A percentile compares a stretch with the other conserved stretches of the same genome.
These are phyloP conservation scores for Flexamia atlantica DNA, from an alignment of 2,888 invertebrate genomes.

Conservation along the genomic window DNA sequence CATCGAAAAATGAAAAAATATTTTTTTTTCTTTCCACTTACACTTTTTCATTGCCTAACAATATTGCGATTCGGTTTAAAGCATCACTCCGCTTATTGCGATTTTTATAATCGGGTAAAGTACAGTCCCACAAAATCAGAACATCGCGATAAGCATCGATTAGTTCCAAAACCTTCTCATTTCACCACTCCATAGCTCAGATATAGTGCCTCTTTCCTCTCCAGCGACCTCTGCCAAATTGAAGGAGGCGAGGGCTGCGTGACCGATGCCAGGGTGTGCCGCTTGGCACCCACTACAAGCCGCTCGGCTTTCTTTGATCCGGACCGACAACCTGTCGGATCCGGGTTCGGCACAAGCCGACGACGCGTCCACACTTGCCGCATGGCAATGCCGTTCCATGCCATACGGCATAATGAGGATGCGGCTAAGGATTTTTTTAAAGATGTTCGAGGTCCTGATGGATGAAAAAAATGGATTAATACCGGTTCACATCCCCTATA, in stretches of 20 bases:
- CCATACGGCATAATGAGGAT: conserved; percentile 30
- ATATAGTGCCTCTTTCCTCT: too few relatives aligned
- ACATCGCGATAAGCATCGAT: conserved; percentile 30
- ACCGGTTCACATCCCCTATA: too few relatives aligned
- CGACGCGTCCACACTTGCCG: conserved; percentile 58
- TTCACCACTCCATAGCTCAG: conserved; percentile 1
- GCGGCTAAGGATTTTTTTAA: conserved; percentile 1
- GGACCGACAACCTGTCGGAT: conserved; percentile 34
- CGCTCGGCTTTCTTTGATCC: conserved; percentile 61
- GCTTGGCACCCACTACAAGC: not conserved
- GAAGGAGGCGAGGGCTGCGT: not conserved
- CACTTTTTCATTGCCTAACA: conserved; percentile 60
- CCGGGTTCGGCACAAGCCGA: not conserved
- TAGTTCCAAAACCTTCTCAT: not conserved
- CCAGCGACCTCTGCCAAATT: not conserved
- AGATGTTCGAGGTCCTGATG: too few relatives aligned
- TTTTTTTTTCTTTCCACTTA: conserved; percentile 64
- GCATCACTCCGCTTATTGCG: conserved; percentile 62
- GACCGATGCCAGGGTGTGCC: too few relatives aligned
- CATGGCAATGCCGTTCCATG: conserved; percentile 16
- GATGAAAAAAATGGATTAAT: too few relatives aligned
- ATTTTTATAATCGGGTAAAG: conserved; percentile 61
- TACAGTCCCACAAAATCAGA: conserved; percentile 27
- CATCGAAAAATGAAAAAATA: conserved; percentile 54
- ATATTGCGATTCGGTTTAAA: conserved; percentile 62